phyloP scores from a whole-genome alignment of 2,888 invertebrate genomes.

The Cremastobaeus sp. region DNA sequence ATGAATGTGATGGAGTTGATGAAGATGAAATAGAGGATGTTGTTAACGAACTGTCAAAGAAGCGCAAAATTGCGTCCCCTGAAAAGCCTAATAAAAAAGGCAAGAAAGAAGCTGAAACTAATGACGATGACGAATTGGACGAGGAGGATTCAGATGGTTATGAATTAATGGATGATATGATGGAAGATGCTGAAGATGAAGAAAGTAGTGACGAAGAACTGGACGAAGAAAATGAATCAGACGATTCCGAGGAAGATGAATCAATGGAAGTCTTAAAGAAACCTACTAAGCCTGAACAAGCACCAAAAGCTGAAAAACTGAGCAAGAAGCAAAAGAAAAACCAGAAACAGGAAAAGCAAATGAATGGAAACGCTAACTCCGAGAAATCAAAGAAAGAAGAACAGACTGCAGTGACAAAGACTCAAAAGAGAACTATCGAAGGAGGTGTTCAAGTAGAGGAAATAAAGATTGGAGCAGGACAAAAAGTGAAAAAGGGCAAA shows the following conservation, averaged over 20 bases:
- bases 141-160: constrained; percentile 61
- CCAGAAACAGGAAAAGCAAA: constrained; percentile 4
- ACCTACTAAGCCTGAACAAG: constrained; percentile 75
- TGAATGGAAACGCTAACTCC: constrained; percentile 1
- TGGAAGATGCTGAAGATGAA: constrained; percentile 70
- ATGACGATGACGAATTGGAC: constrained; percentile 66
- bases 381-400: constrained; percentile 66
- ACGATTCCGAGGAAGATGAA: background rate
- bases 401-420: constrained; percentile 60
- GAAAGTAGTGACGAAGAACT: constrained; percentile 73
- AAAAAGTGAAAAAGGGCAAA: constrained; percentile 88
- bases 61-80: constrained; percentile 41
- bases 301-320: constrained; percentile 37
- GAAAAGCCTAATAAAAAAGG: background rate
- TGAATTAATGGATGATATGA: constrained; percentile 69
- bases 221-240: constrained; percentile 67
- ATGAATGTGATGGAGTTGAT: constrained; percentile 64
- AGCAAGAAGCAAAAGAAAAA: constrained; percentile 57
- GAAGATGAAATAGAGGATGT: constrained; percentile 75
- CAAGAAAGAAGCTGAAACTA: constrained; percentile 72
- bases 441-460: constrained; percentile 93
- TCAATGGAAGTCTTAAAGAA: constrained; percentile 66
- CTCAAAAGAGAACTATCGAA: constrained; percentile 78
- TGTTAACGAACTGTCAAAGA: constrained; percentile 67
- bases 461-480: constrained; percentile 87